Evolutionary conservation across 2,797 vertebrate genomes (phyloP).

Genomic region (Pangasius djambal): DNA sequence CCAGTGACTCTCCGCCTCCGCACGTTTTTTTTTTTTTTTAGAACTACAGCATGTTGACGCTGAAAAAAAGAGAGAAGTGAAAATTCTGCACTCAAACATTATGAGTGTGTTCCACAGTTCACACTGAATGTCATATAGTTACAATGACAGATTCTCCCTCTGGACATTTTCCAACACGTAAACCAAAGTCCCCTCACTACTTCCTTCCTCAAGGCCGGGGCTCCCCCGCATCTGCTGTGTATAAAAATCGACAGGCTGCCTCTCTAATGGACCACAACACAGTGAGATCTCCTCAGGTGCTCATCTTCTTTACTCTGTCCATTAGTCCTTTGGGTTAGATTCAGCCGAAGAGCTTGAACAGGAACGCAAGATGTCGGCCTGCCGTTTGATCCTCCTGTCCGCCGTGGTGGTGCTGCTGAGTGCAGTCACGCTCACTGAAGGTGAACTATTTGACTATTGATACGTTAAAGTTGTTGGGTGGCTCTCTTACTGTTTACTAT

Average conservation of each 20-base stretch:
- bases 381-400: constrained; percentile 65
- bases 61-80: constrained; percentile 14
- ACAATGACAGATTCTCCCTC: neutral
- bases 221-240: neutral
- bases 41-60: neutral
- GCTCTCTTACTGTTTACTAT: neutral
- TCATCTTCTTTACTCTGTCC: constrained; percentile 1
- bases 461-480: neutral
- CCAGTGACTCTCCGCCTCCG: neutral
- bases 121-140: neutral
- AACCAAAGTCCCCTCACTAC: constrained; percentile 4
- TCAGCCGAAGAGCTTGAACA: constrained; percentile 1
- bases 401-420: constrained; percentile 65
- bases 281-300: constrained; percentile 14
- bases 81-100: neutral
- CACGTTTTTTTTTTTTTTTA: neutral
- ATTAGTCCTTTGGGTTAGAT: neutral
- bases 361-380: constrained; percentile 66
- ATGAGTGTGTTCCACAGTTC: neutral
- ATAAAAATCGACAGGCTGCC: constrained; percentile 24
- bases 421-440: constrained; percentile 65
- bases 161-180: neutral
- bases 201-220: constrained; percentile 4
- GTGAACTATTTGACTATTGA: constrained; percentile 52
- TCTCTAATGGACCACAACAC: neutral